A percentile compares a stretch with the other conserved stretches of the same genome.
Evolutionary conservation across 2,888 invertebrate genomes (phyloP).

Genomic region (Parascotia fuliginaria): DNA sequence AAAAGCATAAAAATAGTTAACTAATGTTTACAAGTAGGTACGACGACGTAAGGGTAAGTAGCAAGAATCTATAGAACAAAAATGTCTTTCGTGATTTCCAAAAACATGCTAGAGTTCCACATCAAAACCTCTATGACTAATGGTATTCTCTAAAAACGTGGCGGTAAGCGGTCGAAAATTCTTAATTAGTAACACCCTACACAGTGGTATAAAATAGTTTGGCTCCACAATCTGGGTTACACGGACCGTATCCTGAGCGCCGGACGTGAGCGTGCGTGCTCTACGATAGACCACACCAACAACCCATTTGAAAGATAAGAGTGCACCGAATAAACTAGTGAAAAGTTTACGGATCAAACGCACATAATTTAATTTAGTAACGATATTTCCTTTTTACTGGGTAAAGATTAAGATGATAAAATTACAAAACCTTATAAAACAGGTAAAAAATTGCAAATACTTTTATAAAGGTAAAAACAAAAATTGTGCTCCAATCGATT

Average conservation of each 20-base stretch:
- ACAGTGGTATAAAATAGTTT: conserved; percentile 50
- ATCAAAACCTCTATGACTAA: conserved; percentile 38
- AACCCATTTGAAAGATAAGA: conserved; percentile 19
- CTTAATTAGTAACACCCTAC: conserved; percentile 61
- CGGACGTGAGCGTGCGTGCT: conserved; percentile 55
- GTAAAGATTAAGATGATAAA: no score
- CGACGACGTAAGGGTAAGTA: no score
- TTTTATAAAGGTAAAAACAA: no score
- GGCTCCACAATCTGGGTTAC: conserved; percentile 59
- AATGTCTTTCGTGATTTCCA: not conserved
- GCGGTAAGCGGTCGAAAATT: conserved; percentile 51
- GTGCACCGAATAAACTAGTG: conserved; percentile 30
- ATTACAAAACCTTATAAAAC: no score
- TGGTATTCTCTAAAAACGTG: conserved; percentile 31
- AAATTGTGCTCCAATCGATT: no score
- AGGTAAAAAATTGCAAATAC: no score
- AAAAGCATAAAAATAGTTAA: no score
- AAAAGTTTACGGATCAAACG: no score
- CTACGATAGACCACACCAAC: conserved; percentile 24
- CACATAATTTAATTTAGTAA: no score
- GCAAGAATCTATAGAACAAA: not conserved
- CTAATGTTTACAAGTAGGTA: no score
- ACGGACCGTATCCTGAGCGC: conserved; percentile 60
- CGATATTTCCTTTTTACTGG: no score
- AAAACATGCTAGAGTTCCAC: conserved; percentile 16